Base-by-base conservation (phyloP, 2,888 invertebrate genomes). In the Dicyrtoma fusca region DNA sequence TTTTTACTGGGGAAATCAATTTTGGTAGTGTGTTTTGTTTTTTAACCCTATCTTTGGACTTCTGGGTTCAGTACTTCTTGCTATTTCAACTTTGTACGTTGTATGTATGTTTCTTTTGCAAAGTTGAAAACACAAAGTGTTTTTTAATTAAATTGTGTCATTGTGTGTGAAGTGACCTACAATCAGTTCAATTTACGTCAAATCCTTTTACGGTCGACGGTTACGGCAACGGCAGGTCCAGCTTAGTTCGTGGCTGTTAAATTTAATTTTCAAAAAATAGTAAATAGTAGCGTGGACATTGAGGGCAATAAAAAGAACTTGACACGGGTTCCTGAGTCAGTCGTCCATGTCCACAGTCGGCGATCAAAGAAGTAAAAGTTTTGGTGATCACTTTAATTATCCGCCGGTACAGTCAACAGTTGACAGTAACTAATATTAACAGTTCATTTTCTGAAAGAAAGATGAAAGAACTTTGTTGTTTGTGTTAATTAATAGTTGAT, bases 311-410 rank as follows among this genome's bases (percentile, higher is more conserved):
- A n/a, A n/a, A n/a, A n/a, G n/a, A n/a, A n/a, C n/a, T n/a, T n/a
- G n/a, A n/a, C n/a, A n/a, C 21, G 19, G 11, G 6, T 11, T 25
- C 14, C 14, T 23, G 25, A 21, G 3, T 1, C 55, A 17, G 25
- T 25, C 23, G 26, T 62, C 10, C n/a, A 62, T 42, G 42, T 62
- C 62, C n/a, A 42, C 44, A n/a, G 62, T 62, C 10, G 62, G 62
- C 8, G 62, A 62, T 62, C 62, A 62, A 17, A 21, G 62, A 14
- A 64, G 64, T 64, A 64, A 64, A 49, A 64, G 64, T 47, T 42
- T 42, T 17, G 64, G 47, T 11, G 64, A 64, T 14, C 64, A 64
- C 3, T 64, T 47, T 42, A 25, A 49, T 25, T 64, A 47, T 64
- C 47, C 64, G 6, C 25, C 8, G 64, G 64, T 59, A 42, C 34